Base-by-base conservation (phyloP, 2,888 invertebrate genomes). In the Leucoma salicis region DNA sequence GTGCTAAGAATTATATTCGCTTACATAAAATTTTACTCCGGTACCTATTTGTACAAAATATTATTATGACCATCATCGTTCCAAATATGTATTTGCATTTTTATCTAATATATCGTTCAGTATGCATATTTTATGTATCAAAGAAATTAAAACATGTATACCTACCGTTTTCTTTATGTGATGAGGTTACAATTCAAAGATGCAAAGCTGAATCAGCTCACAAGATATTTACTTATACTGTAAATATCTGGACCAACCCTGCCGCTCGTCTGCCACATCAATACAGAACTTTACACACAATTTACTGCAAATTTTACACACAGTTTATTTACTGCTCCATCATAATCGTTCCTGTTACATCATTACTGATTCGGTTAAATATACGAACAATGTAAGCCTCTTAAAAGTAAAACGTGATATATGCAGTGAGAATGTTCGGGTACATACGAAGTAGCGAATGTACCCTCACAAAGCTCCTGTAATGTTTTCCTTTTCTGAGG, bases 401-500 rank as follows among this genome's bases (percentile, higher is more conserved):
- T 57, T 59, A 87, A 78, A 71, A 70, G 74, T 75, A 78, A 84
- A 87, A 87, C 85, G 74, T 81, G 66, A 48, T 56, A 56, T 49
- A 57, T 51, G 45, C 60, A 56, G 66, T 57, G 74, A 74, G 77
- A 74, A 63, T 74, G 84, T 78, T 79, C 70, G 81, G 86, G 73
- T 88, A 86, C 86, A 75, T 63, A 57, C 55, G 51, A 55, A 48
- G 63, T 49, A 51, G 54, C 58, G 69, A 64, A 60, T 77, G 86
- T 87, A 86, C 73, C 85, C 86, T 66, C 79, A 84, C 83, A 69
- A 61, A 66, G 70, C 74, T 78, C 70, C 69, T 55, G 52, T 61
- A 50, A 79, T 74, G 85, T 86, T 87, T 85, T 77, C 75, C 75
- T 75, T 71, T 74, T 89, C 49, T 51, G 74, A 83, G 79, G 71